Percentiles rank a stretch among this genome's conserved stretches.
These are phyloP conservation scores for Elymnias hypermnestra DNA, from an alignment of 1,140 invertebrate species.

Conservation along the genomic window DNA sequence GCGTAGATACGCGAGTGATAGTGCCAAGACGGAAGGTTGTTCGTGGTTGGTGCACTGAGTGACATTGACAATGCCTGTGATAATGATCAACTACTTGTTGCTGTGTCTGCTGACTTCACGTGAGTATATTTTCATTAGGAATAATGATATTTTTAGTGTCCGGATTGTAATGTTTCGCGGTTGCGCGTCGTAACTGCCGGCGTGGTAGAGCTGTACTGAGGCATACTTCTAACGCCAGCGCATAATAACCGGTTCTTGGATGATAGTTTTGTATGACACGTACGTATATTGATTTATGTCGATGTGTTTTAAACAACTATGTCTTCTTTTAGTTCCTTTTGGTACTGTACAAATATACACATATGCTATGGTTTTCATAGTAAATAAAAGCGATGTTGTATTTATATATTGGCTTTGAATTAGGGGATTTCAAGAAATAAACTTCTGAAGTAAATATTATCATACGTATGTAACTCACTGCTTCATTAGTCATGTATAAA, in stretches of 20 bases:
- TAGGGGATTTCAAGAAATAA: too few relatives aligned
- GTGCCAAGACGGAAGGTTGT: constrained; percentile 60
- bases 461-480: too few relatives aligned
- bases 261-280: background rate
- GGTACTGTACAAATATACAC: too few relatives aligned
- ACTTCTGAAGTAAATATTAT: too few relatives aligned
- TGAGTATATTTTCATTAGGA: constrained; percentile 5
- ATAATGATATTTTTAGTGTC: background rate
- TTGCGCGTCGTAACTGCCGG: constrained; percentile 14
- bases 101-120: constrained; percentile 6
- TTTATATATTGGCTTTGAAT: too few relatives aligned
- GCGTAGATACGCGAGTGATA: constrained; percentile 74
- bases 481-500: too few relatives aligned
- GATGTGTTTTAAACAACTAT: too few relatives aligned
- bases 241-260: constrained; percentile 14
- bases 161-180: constrained; percentile 3
- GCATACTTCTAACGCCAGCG: constrained; percentile 7
- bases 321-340: too few relatives aligned
- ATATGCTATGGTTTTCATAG: too few relatives aligned
- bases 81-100: constrained; percentile 11
- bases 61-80: constrained; percentile 23
- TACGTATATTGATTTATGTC: background rate
- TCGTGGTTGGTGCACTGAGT: constrained; percentile 37
- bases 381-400: too few relatives aligned
- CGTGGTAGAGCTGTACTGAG: constrained; percentile 17